Conservation (phyloP, 2,888 invertebrate genomes). For the Diaperis boleti region DNA sequence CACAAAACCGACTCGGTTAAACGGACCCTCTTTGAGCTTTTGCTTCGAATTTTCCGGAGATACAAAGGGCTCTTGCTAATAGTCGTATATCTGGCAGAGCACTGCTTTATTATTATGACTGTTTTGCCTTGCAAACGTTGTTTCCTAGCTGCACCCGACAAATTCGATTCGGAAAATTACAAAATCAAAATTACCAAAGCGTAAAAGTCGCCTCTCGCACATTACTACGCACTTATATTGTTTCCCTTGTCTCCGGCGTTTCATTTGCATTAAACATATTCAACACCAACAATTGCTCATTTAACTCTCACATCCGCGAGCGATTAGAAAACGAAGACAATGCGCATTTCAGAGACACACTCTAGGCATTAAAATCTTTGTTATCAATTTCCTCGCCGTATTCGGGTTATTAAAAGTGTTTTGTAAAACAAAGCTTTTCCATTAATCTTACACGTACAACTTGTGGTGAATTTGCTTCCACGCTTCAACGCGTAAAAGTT, state of each 20-base stretch:
- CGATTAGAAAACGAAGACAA: constrained; percentile 27
- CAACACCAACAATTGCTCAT: constrained; percentile 20
- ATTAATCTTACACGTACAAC: no score
- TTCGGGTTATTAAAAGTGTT: no score
- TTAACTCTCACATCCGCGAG: constrained; percentile 1
- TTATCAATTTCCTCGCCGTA: no score
- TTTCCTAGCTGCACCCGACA: constrained; percentile 24
- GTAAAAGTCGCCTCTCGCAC: constrained; percentile 23
- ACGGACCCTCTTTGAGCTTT: constrained; percentile 28
- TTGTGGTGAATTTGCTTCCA: no score
- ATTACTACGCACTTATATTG: constrained; percentile 17
- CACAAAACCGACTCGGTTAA: constrained; percentile 43
- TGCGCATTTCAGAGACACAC: no score
- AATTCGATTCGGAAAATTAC: constrained; percentile 33
- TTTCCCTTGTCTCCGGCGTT: constrained; percentile 13
- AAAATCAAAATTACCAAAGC: constrained; percentile 32
- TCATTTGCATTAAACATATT: constrained; percentile 34
- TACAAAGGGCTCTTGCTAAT: constrained; percentile 33
- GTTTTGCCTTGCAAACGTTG: constrained; percentile 20
- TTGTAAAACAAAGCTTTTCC: no score
- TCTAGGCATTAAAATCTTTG: no score
- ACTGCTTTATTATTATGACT: constrained; percentile 30
- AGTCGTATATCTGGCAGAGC: constrained; percentile 31
- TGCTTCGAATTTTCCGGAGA: constrained; percentile 25
- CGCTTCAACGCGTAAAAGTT: no score